Evolutionary conservation across 2,888 invertebrate species (phyloP).

Genomic region (Melieria crassipennis): DNA sequence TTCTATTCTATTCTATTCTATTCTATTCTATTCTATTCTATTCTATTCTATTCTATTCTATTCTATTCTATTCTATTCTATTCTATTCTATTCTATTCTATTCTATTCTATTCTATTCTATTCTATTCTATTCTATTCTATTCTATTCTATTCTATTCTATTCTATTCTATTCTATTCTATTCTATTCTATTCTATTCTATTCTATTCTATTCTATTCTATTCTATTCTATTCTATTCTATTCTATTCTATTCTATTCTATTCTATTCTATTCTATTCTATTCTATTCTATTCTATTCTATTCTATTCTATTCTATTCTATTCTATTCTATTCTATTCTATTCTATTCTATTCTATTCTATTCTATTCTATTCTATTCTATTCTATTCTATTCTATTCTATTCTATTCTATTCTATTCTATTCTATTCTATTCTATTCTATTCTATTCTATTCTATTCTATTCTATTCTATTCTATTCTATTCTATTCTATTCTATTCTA

Average conservation of each 20-base stretch:
- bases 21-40: conserved; percentile 32
- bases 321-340: conserved; percentile 25
- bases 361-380: conserved; percentile 22
- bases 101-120: conserved; percentile 9
- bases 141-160: conserved; percentile 6
- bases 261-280: conserved; percentile 31
- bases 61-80: conserved; percentile 26
- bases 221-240: conserved; percentile 31
- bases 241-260: conserved; percentile 29
- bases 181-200: conserved; percentile 34
- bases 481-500: background rate
- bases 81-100: conserved; percentile 30
- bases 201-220: conserved; percentile 31
- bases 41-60: conserved; percentile 31
- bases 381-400: background rate
- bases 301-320: conserved; percentile 33
- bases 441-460: background rate
- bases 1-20: conserved; percentile 32
- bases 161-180: conserved; percentile 22
- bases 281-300: conserved; percentile 31
- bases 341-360: conserved; percentile 32
- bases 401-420: conserved; percentile 1
- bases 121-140: background rate
- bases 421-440: conserved; percentile 3
- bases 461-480: conserved; percentile 3